Evolutionary conservation across 2,797 vertebrate genomes (phyloP), one percentile per base, ranked within the genome.

Genomic region (Eidolon dupreanum): DNA sequence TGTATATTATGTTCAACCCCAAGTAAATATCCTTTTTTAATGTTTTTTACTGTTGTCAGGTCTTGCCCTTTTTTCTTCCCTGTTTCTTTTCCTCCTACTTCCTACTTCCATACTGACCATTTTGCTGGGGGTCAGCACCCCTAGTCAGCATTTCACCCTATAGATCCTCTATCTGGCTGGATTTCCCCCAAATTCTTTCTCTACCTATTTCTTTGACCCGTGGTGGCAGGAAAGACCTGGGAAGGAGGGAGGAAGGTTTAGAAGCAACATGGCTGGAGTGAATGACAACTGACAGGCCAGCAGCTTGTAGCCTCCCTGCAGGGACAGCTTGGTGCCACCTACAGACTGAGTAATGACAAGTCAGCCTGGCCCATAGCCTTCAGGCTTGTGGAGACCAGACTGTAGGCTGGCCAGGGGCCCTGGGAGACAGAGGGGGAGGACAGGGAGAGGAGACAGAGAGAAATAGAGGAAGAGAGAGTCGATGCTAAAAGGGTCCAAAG

Each of bases 281-380:
- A 95, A 74, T 96, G 97, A 93, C 70, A 83, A 41, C 94, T 96
- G 96, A 93, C 91, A 91, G 63, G 68, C 33, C 82, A 97, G 83
- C 88, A 96, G 88, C 74, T 96, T 95, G 83, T 79, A 93, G 82
- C 73, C 43, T 94, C 88, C 65, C 90, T 91, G 65, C 66, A 86
- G 86, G 83, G 86, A 87, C 86, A 97, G 71, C 89, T 97, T 97
- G 91, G 63, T 74, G 85, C 57, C 68, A 86, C 68, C 68, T 51
- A 63, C 59, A 65, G 41, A 41, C 75, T 94, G 90, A 85, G 63
- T 66, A 78, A 92, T 90, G 88, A 87, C 71, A 88, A 81, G 88
- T 88, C 88, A 93, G 41, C 93, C 78, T 93, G 92, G 71, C 75
- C 85, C 43, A 8, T 65, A 94, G 81, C 70, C 83, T 74, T 71